Conservation (phyloP, 2,797 vertebrate genomes). For the Gymnodraco acuticeps region DNA sequence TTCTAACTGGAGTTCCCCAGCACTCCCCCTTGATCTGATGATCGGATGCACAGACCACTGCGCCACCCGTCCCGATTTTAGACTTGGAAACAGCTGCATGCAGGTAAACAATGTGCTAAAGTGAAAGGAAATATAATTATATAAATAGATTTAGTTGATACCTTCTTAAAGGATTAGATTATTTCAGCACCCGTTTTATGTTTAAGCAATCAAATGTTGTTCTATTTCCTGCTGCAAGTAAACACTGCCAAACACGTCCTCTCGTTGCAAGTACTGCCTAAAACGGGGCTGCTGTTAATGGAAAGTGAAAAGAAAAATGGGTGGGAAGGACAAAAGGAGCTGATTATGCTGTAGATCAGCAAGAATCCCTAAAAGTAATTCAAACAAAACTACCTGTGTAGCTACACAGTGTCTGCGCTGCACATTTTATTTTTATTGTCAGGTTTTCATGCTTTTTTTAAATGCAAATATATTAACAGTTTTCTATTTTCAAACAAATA, state of each 20-base stretch:
- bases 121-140: not conserved
- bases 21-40: too few relatives aligned
- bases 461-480: not conserved
- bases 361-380: conserved; percentile 34
- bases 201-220: not conserved
- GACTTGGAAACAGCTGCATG: conserved; percentile 2
- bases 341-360: conserved; percentile 44
- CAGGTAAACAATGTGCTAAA: conserved; percentile 14
- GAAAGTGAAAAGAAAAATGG: conserved; percentile 22
- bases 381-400: conserved; percentile 25
- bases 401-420: conserved; percentile 3
- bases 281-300: conserved; percentile 1
- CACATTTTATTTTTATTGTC: conserved; percentile 29
- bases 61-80: not conserved
- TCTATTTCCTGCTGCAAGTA: conserved; percentile 15
- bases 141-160: not conserved
- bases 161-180: not conserved
- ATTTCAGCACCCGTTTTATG: not conserved
- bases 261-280: not conserved
- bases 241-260: conserved; percentile 7
- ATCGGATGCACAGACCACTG: too few relatives aligned
- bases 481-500: not conserved
- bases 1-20: too few relatives aligned
- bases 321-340: conserved; percentile 11
- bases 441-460: conserved; percentile 10